Evolutionary conservation across 2,797 vertebrate genomes (phyloP).

Genomic region (Numenius phaeopus): DNA sequence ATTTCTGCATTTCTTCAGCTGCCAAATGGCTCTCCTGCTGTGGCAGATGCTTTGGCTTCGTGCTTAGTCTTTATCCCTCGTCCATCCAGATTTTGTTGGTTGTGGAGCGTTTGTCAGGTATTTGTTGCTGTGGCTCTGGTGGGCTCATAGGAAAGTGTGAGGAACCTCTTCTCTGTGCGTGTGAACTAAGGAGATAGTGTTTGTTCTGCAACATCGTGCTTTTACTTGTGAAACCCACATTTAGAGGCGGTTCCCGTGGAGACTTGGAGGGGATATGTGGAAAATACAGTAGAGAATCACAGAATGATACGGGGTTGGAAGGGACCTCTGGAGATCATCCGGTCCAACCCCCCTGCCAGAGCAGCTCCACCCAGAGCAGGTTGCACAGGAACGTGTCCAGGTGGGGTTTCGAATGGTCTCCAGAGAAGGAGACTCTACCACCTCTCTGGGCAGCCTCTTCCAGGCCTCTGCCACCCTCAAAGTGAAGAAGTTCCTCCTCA

Average conservation of each 20-base stretch:
- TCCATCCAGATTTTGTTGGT: not conserved
- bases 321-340: too few relatives aligned
- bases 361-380: too few relatives aligned
- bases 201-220: not conserved
- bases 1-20: not conserved
- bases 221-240: not conserved
- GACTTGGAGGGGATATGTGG: not conserved
- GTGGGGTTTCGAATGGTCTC: too few relatives aligned
- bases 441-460: too few relatives aligned
- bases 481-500: too few relatives aligned
- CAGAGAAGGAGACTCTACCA: too few relatives aligned
- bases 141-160: not conserved
- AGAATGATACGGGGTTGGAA: too few relatives aligned
- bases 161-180: not conserved
- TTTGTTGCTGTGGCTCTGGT: not conserved
- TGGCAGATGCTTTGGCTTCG: not conserved
- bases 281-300: not conserved
- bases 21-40: constrained; percentile 18
- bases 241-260: not conserved
- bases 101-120: not conserved
- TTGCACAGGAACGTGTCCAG: too few relatives aligned
- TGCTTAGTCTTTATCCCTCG: not conserved
- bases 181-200: not conserved
- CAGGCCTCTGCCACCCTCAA: too few relatives aligned
- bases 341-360: too few relatives aligned